Evolutionary conservation across 64 coral and sea anemone species (phyloP), one percentile per base, ranked within the genome.

Genomic region (Cladopsammia gracilis): DNA sequence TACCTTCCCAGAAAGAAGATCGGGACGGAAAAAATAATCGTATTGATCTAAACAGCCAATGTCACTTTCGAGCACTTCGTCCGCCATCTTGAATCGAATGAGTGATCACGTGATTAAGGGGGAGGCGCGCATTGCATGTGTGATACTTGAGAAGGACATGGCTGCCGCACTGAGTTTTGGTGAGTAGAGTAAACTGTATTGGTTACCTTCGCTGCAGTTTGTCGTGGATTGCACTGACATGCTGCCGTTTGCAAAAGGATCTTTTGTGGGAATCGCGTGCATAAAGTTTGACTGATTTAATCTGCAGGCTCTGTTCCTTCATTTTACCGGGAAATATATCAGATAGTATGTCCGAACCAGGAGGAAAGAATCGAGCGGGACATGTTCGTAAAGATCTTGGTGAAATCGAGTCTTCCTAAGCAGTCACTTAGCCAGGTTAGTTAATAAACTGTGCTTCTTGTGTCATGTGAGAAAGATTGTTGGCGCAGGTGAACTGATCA

Each of bases 351-450:
- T 78, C 96, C 96, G 2, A 97, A 97, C 42, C 92, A 97, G 49
- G 96, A 97, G 70, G 90, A 97, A 34, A 73, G 58, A 24, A 94
- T 97, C 48, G 96, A 94, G 58, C 81, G 91, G 1, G 96, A 97
- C 8, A 94, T 97, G 96, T 97, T 97, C 14, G 76, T 97, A 7
- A 94, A 93, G 52, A 91, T 97, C 76, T 85, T 97, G 47, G 84
- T 97, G 47, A 97, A 97, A 56, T 97, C 96, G 43, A 97, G 96
- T 80, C 89, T 97, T 19, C 96, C 96, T 19, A 97, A 97, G 69
- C 86, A 92, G 48, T 87, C 96, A 7, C 54, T 97, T 8, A 97
- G 85, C 60, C 56, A 94, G 82, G 96, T 97, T 58, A 0, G 73
- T 87, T 67, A 82, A 18, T 50, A 20, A 49, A n/a, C 9, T 0